Evolutionary conservation across 2,113 vertebrate species (phyloP), one percentile per base, ranked within the genome.

Genomic region (Lepus timidus): DNA sequence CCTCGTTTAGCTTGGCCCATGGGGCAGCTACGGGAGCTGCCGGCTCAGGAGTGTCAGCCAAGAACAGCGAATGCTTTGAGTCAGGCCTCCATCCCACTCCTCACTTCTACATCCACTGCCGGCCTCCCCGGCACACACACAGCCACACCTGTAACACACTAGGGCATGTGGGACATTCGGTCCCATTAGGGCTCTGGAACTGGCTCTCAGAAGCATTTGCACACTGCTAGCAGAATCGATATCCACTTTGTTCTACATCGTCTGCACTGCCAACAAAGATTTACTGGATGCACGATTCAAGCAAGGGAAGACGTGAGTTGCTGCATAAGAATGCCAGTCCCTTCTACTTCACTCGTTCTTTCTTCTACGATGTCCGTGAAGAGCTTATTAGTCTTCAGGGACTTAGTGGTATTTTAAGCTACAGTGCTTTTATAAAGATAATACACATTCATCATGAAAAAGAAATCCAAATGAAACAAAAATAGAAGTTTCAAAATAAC

Each of bases 391-490:
- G 64, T 86, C 31, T 65, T 39, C n/a, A 25, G 11, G 11, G 4
- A 74, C n/a, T 58, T 64, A 70, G 9, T 67, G 7, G n/a, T 16
- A 88, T 67, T 67, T 79, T 12, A 89, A 65, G 74, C 29, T 85
- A 2, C 49, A 65, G 44, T 52, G 19, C 68, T 91, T 93, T 88
- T 93, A 12, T 88, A 81, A 93, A 85, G 64, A 61, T 67, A 79
- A 52, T 33, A 75, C 4, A 25, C 11, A 51, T 29, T n/a, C 25
- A 49, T 29, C 70, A 19, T 58, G 39, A 79, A 75, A 88, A 51
- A 52, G 70, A 44, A 44, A 44, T 91, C 39, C 3, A 81, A 93
- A 36, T 4, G 20, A 74, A 86, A 93, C 44, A 86, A 61, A 82
- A 65, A 70, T 61, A 83, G 20, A 39, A 27, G 51, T 11, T 39